These are phyloP conservation scores for Sebastes elongatus DNA, from an alignment of 2,797 vertebrate genomes.

Conservation along the genomic window DNA sequence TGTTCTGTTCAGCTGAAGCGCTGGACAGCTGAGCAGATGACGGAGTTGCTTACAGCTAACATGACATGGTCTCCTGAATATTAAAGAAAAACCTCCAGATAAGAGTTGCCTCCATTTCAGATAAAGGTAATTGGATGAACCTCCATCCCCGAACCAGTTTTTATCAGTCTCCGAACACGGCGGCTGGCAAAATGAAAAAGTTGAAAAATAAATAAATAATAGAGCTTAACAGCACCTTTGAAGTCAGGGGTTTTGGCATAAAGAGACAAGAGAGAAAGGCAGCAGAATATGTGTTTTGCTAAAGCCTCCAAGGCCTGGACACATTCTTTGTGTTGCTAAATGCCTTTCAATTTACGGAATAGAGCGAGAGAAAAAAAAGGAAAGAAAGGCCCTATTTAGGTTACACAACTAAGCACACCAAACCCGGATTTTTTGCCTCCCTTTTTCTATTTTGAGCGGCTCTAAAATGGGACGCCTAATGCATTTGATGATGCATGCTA, in stretches of 20 bases:
- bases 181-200: conserved; percentile 34
- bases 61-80: conserved; percentile 18
- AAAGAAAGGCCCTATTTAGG: conserved; percentile 24
- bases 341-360: conserved; percentile 41
- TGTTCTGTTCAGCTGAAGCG: not conserved
- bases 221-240: conserved; percentile 46
- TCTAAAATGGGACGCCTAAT: conserved; percentile 57
- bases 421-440: conserved; percentile 44
- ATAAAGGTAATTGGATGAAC: conserved; percentile 55
- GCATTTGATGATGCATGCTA: conserved; percentile 64
- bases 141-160: not conserved
- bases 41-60: not conserved
- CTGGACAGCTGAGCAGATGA: not conserved
- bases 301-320: conserved; percentile 32
- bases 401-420: conserved; percentile 57
- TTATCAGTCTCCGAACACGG: conserved; percentile 41
- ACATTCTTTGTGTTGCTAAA: conserved; percentile 42
- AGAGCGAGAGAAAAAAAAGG: not conserved
- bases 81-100: conserved; percentile 21
- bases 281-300: conserved; percentile 11
- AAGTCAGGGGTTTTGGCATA: conserved; percentile 43
- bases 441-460: conserved; percentile 57
- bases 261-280: conserved; percentile 35
- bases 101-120: conserved; percentile 34
- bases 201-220: conserved; percentile 27